phyloP scores from a whole-genome alignment of 2,113 vertebrate genomes.

The Boulengeromyrus knoepffleri region DNA sequence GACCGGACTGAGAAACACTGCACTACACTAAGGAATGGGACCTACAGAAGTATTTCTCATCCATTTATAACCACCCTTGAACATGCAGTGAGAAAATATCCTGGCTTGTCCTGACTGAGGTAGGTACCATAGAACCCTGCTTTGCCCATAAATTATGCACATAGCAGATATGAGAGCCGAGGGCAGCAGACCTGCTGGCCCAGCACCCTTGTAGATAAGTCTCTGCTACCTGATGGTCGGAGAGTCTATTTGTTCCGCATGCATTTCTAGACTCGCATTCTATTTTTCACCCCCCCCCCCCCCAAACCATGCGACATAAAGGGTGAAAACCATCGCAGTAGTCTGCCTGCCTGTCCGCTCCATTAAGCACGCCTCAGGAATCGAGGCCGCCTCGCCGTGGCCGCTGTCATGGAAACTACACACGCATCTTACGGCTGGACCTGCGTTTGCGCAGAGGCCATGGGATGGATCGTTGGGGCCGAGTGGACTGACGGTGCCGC shows the following conservation, averaged over 20 bases:
- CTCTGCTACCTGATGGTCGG: background rate
- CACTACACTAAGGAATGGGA: background rate
- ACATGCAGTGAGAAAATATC: background rate
- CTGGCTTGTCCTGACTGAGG: background rate
- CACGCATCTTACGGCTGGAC: background rate
- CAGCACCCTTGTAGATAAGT: background rate
- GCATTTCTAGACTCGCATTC: background rate
- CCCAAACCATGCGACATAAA: background rate
- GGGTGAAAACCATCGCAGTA: slow-evolving; percentile 2
- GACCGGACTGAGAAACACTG: background rate
- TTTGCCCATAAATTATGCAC: background rate
- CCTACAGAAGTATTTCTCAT: background rate
- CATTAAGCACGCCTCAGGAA: slow-evolving; percentile 1
- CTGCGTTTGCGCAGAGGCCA: background rate
- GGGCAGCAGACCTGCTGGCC: background rate
- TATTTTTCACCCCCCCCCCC: background rate
- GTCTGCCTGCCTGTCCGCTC: slow-evolving; percentile 11
- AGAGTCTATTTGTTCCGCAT: background rate
- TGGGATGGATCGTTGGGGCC: background rate
- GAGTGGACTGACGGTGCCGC: background rate
- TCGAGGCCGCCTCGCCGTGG: background rate
- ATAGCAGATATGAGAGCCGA: background rate
- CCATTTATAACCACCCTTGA: background rate
- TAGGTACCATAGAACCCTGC: background rate
- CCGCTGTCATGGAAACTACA: slow-evolving; percentile 24